Percentiles rank a stretch among this genome's conserved stretches.
Conservation (phyloP, 2,888 invertebrate species). For the Mantis religiosa region DNA sequence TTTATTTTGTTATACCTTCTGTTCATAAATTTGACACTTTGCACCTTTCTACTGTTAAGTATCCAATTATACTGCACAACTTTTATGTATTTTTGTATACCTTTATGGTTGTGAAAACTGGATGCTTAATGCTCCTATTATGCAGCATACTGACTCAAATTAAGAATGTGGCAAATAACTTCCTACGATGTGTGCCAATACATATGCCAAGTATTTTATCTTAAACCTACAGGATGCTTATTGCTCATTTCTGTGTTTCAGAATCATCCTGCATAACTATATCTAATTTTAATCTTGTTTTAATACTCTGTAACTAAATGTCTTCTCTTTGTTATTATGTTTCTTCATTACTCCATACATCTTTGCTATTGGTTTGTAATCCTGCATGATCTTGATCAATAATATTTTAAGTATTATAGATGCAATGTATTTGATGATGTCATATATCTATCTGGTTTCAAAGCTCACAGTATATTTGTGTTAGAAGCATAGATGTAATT, state of each 20-base stretch:
- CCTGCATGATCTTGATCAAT: neutral
- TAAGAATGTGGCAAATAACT: neutral
- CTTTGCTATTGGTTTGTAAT: neutral
- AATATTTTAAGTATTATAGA: too few relatives aligned
- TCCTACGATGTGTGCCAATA: neutral
- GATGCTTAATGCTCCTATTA: too few relatives aligned
- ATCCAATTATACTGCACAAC: too few relatives aligned
- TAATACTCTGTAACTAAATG: neutral
- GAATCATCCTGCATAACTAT: neutral
- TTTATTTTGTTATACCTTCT: too few relatives aligned
- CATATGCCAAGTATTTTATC: neutral
- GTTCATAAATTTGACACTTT: too few relatives aligned
- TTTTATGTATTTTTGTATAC: too few relatives aligned
- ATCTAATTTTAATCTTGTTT: neutral
- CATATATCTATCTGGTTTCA: neutral
- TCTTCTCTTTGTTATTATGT: neutral
- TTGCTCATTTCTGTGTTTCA: neutral
- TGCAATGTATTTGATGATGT: neutral
- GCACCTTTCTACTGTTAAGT: too few relatives aligned
- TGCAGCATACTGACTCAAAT: neutral
- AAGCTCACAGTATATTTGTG: neutral
- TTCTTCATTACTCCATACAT: neutral
- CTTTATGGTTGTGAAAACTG: too few relatives aligned
- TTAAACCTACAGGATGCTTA: neutral
- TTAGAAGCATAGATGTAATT: neutral